These are phyloP conservation scores for Microctenopoma lineatum DNA, from an alignment of 2,797 vertebrate species.

Conservation along the genomic window DNA sequence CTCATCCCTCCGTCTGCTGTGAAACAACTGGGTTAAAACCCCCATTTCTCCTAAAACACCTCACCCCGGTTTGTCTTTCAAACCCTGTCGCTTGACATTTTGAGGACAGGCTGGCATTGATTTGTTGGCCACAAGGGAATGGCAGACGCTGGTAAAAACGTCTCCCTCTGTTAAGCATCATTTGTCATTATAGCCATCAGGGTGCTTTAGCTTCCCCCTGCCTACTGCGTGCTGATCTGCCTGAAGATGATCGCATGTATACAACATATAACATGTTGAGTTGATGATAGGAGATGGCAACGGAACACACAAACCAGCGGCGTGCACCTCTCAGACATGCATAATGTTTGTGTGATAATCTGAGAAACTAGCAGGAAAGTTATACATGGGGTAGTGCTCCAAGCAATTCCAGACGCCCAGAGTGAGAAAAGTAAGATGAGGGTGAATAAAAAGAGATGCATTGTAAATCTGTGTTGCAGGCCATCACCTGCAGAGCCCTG, in stretches of 20 bases:
- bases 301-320: constrained; percentile 8
- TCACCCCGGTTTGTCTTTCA: constrained; percentile 58
- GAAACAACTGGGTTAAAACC: constrained; percentile 41
- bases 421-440: constrained; percentile 4
- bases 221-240: constrained; percentile 18
- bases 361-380: constrained; percentile 3
- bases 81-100: constrained; percentile 72
- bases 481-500: constrained; percentile 24
- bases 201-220: constrained; percentile 59
- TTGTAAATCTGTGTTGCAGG: constrained; percentile 22
- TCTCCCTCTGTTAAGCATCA: constrained; percentile 70
- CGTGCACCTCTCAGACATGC: not conserved
- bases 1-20: constrained; percentile 32
- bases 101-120: constrained; percentile 72
- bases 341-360: constrained; percentile 25
- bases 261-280: constrained; percentile 42
- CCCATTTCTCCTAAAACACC: constrained; percentile 57
- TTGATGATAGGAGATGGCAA: constrained; percentile 31
- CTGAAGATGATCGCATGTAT: constrained; percentile 44
- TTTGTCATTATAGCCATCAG: constrained; percentile 70
- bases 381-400: constrained; percentile 11
- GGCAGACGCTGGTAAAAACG: constrained; percentile 58
- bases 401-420: constrained; percentile 38
- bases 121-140: constrained; percentile 63
- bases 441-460: constrained; percentile 25